Conservation (phyloP, 2,888 invertebrate genomes). For the Drosophila subsilvestris region DNA sequence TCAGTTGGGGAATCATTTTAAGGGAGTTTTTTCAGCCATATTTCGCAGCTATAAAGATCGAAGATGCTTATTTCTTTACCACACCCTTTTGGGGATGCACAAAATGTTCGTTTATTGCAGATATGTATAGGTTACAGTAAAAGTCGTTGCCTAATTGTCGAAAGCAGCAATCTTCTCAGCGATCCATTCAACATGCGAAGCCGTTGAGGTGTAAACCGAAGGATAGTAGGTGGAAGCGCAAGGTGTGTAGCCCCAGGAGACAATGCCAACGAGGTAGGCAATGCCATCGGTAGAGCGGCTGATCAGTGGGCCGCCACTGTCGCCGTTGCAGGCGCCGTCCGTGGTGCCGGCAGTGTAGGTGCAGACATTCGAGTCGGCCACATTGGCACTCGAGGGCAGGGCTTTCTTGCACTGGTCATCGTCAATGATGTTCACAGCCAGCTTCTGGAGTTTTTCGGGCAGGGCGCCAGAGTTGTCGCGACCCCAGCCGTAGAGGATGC, state of each 20-base stretch:
- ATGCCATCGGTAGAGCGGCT: conserved; percentile 18
- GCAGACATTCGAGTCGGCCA: conserved; percentile 73
- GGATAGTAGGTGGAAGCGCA: conserved; percentile 82
- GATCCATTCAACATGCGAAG: conserved; percentile 80
- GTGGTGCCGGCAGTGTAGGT: conserved; percentile 71
- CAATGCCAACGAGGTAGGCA: conserved; percentile 83
- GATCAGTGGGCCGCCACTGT: conserved; percentile 82
- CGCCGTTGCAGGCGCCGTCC: conserved; percentile 84
- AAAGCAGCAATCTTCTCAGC: conserved; percentile 7
- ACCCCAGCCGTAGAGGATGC: conserved; percentile 80
- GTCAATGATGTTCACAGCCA: conserved; percentile 66
- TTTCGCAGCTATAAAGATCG: no score
- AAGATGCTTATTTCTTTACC: no score
- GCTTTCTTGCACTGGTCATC: conserved; percentile 49
- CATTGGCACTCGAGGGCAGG: conserved; percentile 60
- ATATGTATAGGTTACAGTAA: conserved; percentile 6
- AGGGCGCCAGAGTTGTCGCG: conserved; percentile 65
- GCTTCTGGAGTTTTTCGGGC: conserved; percentile 73
- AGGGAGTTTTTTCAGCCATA: no score
- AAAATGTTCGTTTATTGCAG: conserved; percentile 2
- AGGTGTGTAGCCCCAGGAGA: conserved; percentile 85
- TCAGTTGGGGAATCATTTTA: no score
- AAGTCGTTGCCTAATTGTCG: neutral
- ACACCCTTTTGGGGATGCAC: no score
- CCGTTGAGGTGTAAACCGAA: conserved; percentile 83